These are phyloP conservation scores for Glaucomys volans DNA, from an alignment of 2,113 vertebrate genomes.

Conservation along the genomic window DNA sequence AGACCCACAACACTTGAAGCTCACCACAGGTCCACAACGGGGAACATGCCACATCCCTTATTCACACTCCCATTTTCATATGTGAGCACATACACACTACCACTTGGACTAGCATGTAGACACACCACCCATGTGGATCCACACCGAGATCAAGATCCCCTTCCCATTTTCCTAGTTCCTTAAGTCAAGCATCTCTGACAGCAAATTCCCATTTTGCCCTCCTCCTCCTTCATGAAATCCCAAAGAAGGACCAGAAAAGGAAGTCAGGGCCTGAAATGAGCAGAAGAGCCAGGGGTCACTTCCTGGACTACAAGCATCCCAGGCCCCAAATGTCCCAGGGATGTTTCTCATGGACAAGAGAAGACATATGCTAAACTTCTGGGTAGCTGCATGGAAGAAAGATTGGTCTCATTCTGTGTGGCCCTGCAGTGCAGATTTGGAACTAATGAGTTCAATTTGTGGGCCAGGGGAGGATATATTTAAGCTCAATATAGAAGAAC, in stretches of 20 bases:
- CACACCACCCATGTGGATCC: background rate
- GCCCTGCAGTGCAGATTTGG: background rate
- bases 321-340: too few species aligned
- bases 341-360: background rate
- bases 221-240: background rate
- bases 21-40: background rate
- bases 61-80: background rate
- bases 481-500: background rate
- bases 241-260: background rate
- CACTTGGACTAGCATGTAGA: too few species aligned
- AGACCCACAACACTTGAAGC: rapidly evolving
- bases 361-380: background rate
- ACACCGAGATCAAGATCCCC: background rate
- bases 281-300: background rate
- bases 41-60: background rate
- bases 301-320: background rate
- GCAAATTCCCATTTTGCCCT: background rate
- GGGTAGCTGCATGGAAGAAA: background rate
- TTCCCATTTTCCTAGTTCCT: background rate
- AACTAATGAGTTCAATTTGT: background rate
- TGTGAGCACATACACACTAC: background rate
- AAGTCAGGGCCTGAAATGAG: background rate
- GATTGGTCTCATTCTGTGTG: background rate
- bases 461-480: background rate
- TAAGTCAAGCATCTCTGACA: background rate